Base-by-base conservation (phyloP, 2,113 vertebrate genomes). In the Corythaixoides concolor region DNA sequence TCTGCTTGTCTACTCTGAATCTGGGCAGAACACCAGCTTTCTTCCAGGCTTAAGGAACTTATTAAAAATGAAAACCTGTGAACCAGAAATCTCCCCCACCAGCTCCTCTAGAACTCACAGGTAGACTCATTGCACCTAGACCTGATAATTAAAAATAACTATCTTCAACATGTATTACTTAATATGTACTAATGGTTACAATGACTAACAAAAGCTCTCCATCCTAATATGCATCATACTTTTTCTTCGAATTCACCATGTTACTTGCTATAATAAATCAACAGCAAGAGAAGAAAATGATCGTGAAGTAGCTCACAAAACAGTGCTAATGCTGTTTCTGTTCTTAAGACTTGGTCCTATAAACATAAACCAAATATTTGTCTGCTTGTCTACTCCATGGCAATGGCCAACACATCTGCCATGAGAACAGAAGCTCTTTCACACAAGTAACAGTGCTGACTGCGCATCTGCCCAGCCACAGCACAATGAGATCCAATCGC, bases 1-100 rank as follows among this genome's bases (percentile, higher is more conserved):
- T 95, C 96, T 96, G 95, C 74, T 95, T 39, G 70, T 73, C 94
- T 96, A 3, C 70, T 96, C 39, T 85, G 81, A 95, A 94, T 91
- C 87, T 93, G 89, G 94, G 96, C 89, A 95, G 74, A 91, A 94
- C 15, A 96, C 59, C 90, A 97, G 35, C 35, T 83, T 85, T 80
- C 70, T 88, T 82, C 53, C 67, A 85, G 63, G 83, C 82, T 58
- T 52, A 93, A 85, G 41, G 58, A 89, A 76, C 14, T 8, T 33
- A 85, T 32, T 83, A 85, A 91, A 95, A 95, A 93, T 47, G 1
- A 88, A 95, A 93, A 82, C 15, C 43, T 45, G 35, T 80, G 49
- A 89, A 75, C 21, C 27, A 89, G 35, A 58, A 64, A 73, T 60
- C 8, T 62, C 60, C 49, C 17, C 18, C 32, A 52, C 5, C 1